Percentiles rank a stretch among this genome's conserved stretches.
Evolutionary conservation across 1,140 invertebrate species (phyloP).

Genomic region (Nilaparvata lugens): DNA sequence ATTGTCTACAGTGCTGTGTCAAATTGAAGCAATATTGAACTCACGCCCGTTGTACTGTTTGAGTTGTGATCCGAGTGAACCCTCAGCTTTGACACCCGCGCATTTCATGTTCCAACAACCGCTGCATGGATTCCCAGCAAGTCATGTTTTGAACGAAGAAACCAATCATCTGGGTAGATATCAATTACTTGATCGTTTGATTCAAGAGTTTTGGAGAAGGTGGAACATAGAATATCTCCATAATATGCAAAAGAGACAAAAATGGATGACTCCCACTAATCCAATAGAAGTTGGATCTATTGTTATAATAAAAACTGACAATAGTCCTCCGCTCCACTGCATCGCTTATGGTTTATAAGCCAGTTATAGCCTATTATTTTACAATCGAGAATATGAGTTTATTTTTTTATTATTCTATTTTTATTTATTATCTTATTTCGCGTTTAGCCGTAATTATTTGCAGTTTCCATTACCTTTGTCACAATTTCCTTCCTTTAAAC

Average conservation of each 20-base stretch:
- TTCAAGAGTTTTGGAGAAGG: constrained; percentile 28
- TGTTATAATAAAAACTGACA: constrained; percentile 27
- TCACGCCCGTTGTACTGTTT: constrained; percentile 23
- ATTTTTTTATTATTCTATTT: no score
- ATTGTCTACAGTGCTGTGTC: constrained; percentile 27
- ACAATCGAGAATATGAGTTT: no score
- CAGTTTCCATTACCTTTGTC: no score
- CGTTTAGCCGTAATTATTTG: no score
- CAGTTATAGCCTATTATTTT: no score
- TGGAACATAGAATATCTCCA: constrained; percentile 31
- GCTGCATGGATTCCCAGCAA: no score
- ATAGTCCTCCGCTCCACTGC: constrained; percentile 25
- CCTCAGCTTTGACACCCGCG: not conserved
- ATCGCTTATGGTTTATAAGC: no score
- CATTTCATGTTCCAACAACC: no score
- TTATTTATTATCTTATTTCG: no score
- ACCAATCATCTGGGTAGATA: no score
- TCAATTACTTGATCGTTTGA: constrained; percentile 15
- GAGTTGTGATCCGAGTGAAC: constrained; percentile 23
- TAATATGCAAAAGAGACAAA: constrained; percentile 26
- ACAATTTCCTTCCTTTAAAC: no score
- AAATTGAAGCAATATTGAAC: constrained; percentile 31
- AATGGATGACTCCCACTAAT: constrained; percentile 22
- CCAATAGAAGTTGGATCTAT: constrained; percentile 22
- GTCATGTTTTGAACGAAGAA: no score